Evolutionary conservation across 2,797 vertebrate species (phyloP).

Genomic region (Ataeniobius toweri): DNA sequence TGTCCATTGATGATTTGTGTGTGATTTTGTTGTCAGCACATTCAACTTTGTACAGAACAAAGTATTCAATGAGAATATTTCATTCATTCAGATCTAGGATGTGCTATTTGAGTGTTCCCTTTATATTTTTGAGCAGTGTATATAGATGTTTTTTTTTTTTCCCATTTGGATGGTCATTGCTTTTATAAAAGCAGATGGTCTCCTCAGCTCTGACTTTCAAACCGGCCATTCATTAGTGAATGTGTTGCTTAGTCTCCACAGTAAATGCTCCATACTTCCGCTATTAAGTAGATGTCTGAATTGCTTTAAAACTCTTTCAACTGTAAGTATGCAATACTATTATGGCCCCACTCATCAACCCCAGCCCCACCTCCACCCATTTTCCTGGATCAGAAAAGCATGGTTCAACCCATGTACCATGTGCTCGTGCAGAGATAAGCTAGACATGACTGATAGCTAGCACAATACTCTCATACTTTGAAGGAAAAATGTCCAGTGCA

Average conservation of each 20-base stretch:
- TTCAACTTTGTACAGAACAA: too few relatives aligned
- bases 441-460: constrained; percentile 43
- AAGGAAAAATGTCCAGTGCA: constrained; percentile 22
- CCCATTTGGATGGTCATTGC: constrained; percentile 3
- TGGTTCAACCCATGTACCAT: constrained; percentile 41
- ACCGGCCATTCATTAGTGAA: constrained; percentile 32
- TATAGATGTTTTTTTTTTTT: not conserved
- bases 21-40: constrained; percentile 5
- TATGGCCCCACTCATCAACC: constrained; percentile 6
- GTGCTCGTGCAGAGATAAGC: constrained; percentile 55
- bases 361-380: constrained; percentile 11
- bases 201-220: constrained; percentile 51
- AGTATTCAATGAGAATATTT: too few relatives aligned
- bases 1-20: not conserved
- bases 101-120: too few relatives aligned
- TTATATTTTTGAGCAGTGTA: not conserved
- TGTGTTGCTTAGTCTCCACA: constrained; percentile 25
- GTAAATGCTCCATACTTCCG: constrained; percentile 43
- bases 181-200: constrained; percentile 42
- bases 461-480: constrained; percentile 27
- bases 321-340: constrained; percentile 41
- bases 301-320: constrained; percentile 52
- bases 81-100: too few relatives aligned
- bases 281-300: constrained; percentile 35
- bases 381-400: constrained; percentile 43